A percentile compares a stretch with the other conserved stretches of the same genome.
Conservation (phyloP, 2,888 invertebrate species). For the Listrodromus nycthemerus region DNA sequence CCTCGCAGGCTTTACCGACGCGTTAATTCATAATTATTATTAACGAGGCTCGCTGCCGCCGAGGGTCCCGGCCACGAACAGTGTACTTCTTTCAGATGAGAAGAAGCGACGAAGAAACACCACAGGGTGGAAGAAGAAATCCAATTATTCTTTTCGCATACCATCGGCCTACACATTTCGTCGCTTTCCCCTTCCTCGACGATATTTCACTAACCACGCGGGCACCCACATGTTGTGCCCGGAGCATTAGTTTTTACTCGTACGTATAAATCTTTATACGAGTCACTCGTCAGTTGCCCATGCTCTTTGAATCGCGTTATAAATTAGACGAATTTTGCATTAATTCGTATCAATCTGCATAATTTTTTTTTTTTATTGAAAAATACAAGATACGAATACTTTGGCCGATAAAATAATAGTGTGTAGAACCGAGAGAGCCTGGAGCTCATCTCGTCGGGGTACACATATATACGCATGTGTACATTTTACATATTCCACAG, state of each 20-base stretch:
- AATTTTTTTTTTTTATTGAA: too few relatives aligned
- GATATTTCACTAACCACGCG: conserved; percentile 35
- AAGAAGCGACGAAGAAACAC: conserved; percentile 62
- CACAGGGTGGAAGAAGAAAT: conserved; percentile 53
- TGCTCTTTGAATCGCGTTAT: conserved; percentile 30
- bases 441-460: conserved; percentile 13
- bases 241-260: conserved; percentile 49
- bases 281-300: conserved; percentile 47
- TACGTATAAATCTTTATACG: conserved; percentile 46
- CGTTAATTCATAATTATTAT: conserved; percentile 83
- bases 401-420: conserved; percentile 31
- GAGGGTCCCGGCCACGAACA: conserved; percentile 65
- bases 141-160: conserved; percentile 54
- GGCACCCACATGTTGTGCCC: conserved; percentile 57
- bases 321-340: conserved; percentile 43
- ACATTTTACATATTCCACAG: conserved; percentile 27
- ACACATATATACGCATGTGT: conserved; percentile 12
- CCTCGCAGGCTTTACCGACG: conserved; percentile 76
- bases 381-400: conserved; percentile 1
- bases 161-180: conserved; percentile 55
- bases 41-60: conserved; percentile 76
- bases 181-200: conserved; percentile 34
- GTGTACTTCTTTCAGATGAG: conserved; percentile 71
- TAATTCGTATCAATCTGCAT: not conserved
- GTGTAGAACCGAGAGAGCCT: conserved; percentile 18